Base-by-base conservation (phyloP, 2,113 vertebrate species). In the Axis porcinus region DNA sequence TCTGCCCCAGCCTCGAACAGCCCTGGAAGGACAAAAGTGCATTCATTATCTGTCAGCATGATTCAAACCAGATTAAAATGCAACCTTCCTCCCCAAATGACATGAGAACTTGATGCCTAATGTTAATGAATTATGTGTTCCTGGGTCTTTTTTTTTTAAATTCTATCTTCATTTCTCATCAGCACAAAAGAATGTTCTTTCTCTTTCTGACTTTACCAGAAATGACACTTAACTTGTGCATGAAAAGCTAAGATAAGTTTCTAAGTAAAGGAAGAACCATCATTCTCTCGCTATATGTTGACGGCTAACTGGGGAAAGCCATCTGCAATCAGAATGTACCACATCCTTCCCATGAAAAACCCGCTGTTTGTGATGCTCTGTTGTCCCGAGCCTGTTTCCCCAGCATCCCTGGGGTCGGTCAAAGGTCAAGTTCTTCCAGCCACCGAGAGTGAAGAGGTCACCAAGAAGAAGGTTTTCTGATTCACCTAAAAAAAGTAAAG, bases 121-220 rank as follows among this genome's bases (percentile, higher is more conserved):
- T 81, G 12, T 28, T 94, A 57, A 95, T 60, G 67, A 91, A 57
- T 95, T 88, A 40, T 9, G 27, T 84, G 92, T 91, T 81, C 40
- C 94, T 87, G 88, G 45, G 81, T 85, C 33, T 14, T 33, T 54
- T 50, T 47, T 2, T 52, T 40, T 74, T 15, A 25, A 25, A 76
- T 83, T 28, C 86, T 55, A 85, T 86, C 91, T 95, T 92, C 89
- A 60, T 67, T 94, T 98, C 84, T 96, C 79, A 97, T 95, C 78
- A 96, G 88, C 33, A 79, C 81, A 50, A 85, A 91, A 98, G 30
- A 94, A 93, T 55, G 50, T 55, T 85, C 86, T 58, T 55, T 85
- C 86, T 58, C 28, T n/a, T 96, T 91, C n/a, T 91, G 52, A 76
- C 58, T 98, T 97, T 97, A 97, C 92, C 90, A 93, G 96, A 97